Evolutionary conservation across 2,888 invertebrate species (phyloP), one percentile per base, ranked within the genome.

Genomic region (Thalpophila matura): DNA sequence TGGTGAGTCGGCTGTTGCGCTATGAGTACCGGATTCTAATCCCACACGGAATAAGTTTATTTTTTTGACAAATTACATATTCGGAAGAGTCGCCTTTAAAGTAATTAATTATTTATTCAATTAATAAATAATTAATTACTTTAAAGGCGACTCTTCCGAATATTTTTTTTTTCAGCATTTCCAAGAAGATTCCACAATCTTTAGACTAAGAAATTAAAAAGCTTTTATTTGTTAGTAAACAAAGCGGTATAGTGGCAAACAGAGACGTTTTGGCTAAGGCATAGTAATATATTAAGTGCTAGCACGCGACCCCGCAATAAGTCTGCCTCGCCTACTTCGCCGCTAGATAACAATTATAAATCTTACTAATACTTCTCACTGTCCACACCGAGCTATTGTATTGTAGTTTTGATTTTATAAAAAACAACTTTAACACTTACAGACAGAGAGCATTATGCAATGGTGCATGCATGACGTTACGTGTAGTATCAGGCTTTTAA

Each of bases 291-390:
- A 93, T 93, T 90, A 89, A 89, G 89, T 88, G 90, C 84, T 68
- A 88, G 87, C 93, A 93, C 93, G 93, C 93, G 84, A 93, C 84
- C 72, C 66, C 80, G 91, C 92, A 87, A 93, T 93, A 91, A 91
- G 86, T 92, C 83, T 86, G 89, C 91, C 91, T 86, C 91, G 90
- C 92, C 91, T 89, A 86, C 85, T 88, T 85, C 80, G 80, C 81
- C 81, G 84, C 83, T 89, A 90, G 90, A 91, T 91, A 92, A 91
- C 91, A 91, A 92, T 92, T 93, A 92, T 92, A 92, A 91, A 92
- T 91, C 90, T 90, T 83, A 79, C 88, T 90, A 91, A 91, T 90
- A 91, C 89, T 90, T 91, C 90, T 90, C 88, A 89, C 91, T 91
- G 91, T 91, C 89, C 90, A 85, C 91, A 86, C 90, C 75, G 79